Percentiles rank a stretch among this genome's conserved stretches.
phyloP scores from a whole-genome alignment of 2,888 invertebrate genomes.

The Fabriciana adippe region DNA sequence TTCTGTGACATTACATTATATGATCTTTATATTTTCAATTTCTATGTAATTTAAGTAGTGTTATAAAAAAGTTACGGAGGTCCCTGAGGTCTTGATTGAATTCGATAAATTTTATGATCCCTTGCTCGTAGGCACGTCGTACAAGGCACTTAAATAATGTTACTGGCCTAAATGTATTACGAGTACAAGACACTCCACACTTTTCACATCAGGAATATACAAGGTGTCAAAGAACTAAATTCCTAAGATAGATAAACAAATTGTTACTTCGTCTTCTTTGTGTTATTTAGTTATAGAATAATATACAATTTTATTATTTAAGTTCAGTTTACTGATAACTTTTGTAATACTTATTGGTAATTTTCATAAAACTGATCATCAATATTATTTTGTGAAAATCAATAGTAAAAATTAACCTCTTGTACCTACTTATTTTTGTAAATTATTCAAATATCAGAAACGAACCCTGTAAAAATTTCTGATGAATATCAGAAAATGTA shows the following conservation, averaged over 20 bases:
- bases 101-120: constrained; percentile 43
- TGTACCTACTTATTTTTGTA: constrained; percentile 4
- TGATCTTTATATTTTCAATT: not conserved
- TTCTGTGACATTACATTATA: not conserved
- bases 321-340: too few species aligned
- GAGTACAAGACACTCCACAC: constrained; percentile 29
- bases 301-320: too few species aligned
- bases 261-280: not conserved
- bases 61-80: constrained; percentile 35
- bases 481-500: too few species aligned
- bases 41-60: constrained; percentile 24
- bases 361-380: not conserved
- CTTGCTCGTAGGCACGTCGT: constrained; percentile 40
- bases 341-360: not conserved
- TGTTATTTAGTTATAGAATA: too few species aligned
- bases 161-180: constrained; percentile 32
- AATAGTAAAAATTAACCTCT: constrained; percentile 6
- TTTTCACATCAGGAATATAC: not conserved
- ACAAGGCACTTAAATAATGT: constrained; percentile 41
- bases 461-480: too few species aligned
- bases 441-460: constrained; percentile 2
- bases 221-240: not conserved
- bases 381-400: constrained; percentile 1
- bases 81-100: constrained; percentile 41
- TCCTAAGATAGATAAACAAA: not conserved